A percentile compares a stretch with the other conserved stretches of the same genome.
These are phyloP conservation scores for Bubo blakistoni DNA, from an alignment of 2,113 vertebrate species.

Conservation along the genomic window DNA sequence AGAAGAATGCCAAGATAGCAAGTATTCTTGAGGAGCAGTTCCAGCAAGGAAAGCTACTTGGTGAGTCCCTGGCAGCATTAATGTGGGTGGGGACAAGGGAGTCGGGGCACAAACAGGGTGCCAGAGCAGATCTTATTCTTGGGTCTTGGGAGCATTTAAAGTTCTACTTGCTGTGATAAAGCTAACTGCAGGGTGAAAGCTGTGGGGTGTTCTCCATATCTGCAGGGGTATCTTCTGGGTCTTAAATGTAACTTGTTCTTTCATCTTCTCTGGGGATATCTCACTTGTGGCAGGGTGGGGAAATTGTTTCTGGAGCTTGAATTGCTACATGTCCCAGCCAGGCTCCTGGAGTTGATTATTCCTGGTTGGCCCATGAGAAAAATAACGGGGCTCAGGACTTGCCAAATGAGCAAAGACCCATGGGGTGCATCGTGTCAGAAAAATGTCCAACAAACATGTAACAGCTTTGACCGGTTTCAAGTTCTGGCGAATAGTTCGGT, in stretches of 20 bases:
- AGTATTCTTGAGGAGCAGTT: conserved; percentile 94
- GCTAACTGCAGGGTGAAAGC: neutral
- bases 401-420: fast-evolving
- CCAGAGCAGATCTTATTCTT: neutral
- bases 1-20: conserved; percentile 93
- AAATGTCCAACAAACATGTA: fast-evolving
- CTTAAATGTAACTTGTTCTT: neutral
- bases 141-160: neutral
- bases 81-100: neutral
- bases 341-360: neutral
- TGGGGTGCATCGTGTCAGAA: neutral
- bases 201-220: neutral
- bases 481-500: neutral
- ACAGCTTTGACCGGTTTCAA: neutral
- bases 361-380: neutral
- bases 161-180: neutral
- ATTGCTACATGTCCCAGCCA: neutral
- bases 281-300: neutral
- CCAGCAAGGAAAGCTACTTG: conserved; percentile 95
- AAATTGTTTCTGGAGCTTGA: neutral
- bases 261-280: neutral
- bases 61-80: conserved; percentile 69
- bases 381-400: neutral
- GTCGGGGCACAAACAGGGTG: neutral
- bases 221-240: neutral